A percentile compares a stretch with the other conserved stretches of the same genome.
Conservation (phyloP, 2,888 invertebrate genomes). For the Hoplodrina blanda region DNA sequence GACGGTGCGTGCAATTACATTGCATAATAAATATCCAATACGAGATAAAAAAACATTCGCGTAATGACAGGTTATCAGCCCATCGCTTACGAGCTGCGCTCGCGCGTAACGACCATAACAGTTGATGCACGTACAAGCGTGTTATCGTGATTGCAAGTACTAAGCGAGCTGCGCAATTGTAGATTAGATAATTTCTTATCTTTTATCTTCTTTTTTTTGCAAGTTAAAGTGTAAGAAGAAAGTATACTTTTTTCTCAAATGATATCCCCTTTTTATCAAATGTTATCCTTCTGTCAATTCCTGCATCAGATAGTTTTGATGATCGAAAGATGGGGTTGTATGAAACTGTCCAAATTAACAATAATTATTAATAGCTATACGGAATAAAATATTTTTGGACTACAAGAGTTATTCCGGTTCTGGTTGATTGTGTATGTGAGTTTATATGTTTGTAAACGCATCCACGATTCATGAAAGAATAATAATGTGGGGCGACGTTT, state of each 20-base stretch:
- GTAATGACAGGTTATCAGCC: slow-evolving; percentile 51
- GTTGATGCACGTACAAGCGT: slow-evolving; percentile 11
- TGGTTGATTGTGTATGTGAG: too few relatives aligned
- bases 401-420: too few relatives aligned
- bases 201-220: background rate
- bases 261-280: background rate
- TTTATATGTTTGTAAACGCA: too few relatives aligned
- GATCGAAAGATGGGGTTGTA: background rate
- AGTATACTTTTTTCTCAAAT: background rate
- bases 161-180: slow-evolving; percentile 19
- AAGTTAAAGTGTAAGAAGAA: background rate
- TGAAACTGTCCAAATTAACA: background rate
- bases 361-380: too few relatives aligned
- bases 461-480: too few relatives aligned
- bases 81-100: slow-evolving; percentile 35
- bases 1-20: slow-evolving; percentile 33
- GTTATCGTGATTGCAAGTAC: slow-evolving; percentile 16
- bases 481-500: too few relatives aligned
- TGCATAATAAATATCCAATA: slow-evolving; percentile 43
- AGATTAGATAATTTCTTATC: slow-evolving; percentile 13
- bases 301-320: background rate
- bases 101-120: slow-evolving; percentile 42
- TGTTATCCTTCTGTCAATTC: background rate
- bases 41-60: slow-evolving; percentile 47
- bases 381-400: background rate